A percentile compares a stretch with the other conserved stretches of the same genome.
Evolutionary conservation across 1,140 invertebrate genomes (phyloP).

Genomic region (Drusus annulatus): DNA sequence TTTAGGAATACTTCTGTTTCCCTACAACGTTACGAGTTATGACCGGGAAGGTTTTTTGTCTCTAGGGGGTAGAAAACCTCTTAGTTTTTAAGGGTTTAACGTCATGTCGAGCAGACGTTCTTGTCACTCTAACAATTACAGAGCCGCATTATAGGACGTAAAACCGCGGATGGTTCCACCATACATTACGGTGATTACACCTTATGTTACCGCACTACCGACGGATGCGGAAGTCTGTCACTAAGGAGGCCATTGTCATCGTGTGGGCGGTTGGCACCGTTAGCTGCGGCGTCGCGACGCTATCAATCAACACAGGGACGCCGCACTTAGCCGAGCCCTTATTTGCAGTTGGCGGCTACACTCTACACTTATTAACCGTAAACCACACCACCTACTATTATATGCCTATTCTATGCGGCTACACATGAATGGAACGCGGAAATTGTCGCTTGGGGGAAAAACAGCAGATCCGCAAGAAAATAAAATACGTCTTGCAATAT

Average conservation of each 20-base stretch:
- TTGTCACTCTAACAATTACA: neutral
- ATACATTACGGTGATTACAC: conserved; percentile 55
- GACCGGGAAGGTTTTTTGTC: too few species aligned
- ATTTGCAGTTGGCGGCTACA: conserved; percentile 24
- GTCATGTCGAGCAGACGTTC: neutral
- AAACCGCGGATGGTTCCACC: conserved; percentile 17
- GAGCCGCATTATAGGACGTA: neutral
- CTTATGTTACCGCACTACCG: conserved; percentile 25
- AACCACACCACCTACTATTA: too few species aligned
- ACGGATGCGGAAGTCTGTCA: conserved; percentile 38
- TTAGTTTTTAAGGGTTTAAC: neutral
- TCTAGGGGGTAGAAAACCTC: too few species aligned
- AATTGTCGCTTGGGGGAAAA: neutral
- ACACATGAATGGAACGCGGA: neutral
- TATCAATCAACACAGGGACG: conserved; percentile 51
- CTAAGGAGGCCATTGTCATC: conserved; percentile 50
- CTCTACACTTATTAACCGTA: too few species aligned
- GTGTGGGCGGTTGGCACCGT: conserved; percentile 5
- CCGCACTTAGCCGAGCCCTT: conserved; percentile 35
- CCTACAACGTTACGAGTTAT: too few species aligned
- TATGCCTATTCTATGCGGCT: neutral
- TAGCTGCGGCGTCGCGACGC: conserved; percentile 42
- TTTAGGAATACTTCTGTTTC: too few species aligned
- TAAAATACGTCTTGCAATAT: neutral
- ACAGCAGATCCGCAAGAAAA: neutral